These are phyloP conservation scores for Phyto melanocephala DNA, from an alignment of 2,888 invertebrate species.

Conservation along the genomic window DNA sequence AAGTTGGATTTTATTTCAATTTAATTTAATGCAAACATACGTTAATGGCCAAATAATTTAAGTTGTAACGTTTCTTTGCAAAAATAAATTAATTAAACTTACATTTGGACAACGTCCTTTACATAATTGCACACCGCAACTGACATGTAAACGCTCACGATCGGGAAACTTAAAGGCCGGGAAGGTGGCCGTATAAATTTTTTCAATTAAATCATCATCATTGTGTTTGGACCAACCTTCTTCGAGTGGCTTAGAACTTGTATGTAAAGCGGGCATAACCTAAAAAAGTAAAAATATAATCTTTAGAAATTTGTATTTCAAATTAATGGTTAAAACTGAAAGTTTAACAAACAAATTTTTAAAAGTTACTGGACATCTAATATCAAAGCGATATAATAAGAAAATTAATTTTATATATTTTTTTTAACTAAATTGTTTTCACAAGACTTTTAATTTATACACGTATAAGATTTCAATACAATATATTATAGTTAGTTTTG, in stretches of 20 bases:
- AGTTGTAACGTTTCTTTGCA: neutral
- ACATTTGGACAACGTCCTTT: slow-evolving; percentile 85
- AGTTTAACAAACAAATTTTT: too few relatives aligned
- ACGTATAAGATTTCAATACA: too few relatives aligned
- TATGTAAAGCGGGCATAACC: slow-evolving; percentile 78
- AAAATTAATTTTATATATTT: too few relatives aligned
- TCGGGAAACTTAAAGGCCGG: slow-evolving; percentile 92
- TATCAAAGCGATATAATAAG: too few relatives aligned
- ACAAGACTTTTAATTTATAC: too few relatives aligned
- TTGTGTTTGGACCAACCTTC: slow-evolving; percentile 79
- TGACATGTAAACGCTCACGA: slow-evolving; percentile 86
- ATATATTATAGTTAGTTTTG: too few relatives aligned
- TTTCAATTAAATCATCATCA: slow-evolving; percentile 78
- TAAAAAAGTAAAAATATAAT: slow-evolving; percentile 55
- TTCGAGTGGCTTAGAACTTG: slow-evolving; percentile 74
- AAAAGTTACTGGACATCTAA: too few relatives aligned
- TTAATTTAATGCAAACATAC: neutral
- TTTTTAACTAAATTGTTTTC: too few relatives aligned
- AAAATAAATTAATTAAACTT: slow-evolving; percentile 65
- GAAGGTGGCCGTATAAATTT: slow-evolving; percentile 82
- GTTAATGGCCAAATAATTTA: neutral
- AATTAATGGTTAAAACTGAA: too few relatives aligned
- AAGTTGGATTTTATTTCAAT: neutral
- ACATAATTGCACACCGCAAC: slow-evolving; percentile 89
- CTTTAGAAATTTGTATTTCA: too few relatives aligned